Evolutionary conservation across 1,140 invertebrate genomes (phyloP).

Genomic region (Drosophila arizonae): DNA sequence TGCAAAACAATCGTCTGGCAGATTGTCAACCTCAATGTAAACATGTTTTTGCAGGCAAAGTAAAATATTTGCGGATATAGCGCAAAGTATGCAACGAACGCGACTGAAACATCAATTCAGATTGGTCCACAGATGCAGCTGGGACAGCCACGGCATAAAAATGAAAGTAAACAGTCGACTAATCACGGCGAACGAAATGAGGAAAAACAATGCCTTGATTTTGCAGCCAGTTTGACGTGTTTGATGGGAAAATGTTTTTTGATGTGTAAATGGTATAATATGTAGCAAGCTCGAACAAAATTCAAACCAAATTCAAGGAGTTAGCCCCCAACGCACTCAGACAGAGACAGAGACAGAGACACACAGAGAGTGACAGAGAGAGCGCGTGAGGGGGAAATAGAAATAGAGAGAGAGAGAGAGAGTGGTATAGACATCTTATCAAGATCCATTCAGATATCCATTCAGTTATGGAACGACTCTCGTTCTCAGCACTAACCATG

Average conservation of each 20-base stretch:
- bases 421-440: neutral
- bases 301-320: neutral
- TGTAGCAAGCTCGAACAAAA: constrained; percentile 15
- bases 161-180: constrained; percentile 64
- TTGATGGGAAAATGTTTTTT: constrained; percentile 5
- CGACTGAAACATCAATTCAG: neutral
- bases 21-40: no score
- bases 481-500: constrained; percentile 39
- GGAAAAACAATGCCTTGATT: constrained; percentile 63
- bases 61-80: neutral
- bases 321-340: neutral
- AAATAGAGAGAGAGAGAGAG: neutral
- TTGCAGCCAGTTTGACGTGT: constrained; percentile 53
- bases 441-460: no score
- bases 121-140: neutral
- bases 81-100: constrained; percentile 7
- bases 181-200: constrained; percentile 46
- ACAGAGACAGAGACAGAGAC: neutral
- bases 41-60: no score
- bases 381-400: no score
- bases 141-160: constrained; percentile 23
- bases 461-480: constrained; percentile 46
- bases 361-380: neutral
- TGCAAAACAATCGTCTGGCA: no score
- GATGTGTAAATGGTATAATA: neutral